A percentile compares a stretch with the other conserved stretches of the same genome.
Conservation (phyloP, 2,797 vertebrate species). For the Coendou prehensilis region DNA sequence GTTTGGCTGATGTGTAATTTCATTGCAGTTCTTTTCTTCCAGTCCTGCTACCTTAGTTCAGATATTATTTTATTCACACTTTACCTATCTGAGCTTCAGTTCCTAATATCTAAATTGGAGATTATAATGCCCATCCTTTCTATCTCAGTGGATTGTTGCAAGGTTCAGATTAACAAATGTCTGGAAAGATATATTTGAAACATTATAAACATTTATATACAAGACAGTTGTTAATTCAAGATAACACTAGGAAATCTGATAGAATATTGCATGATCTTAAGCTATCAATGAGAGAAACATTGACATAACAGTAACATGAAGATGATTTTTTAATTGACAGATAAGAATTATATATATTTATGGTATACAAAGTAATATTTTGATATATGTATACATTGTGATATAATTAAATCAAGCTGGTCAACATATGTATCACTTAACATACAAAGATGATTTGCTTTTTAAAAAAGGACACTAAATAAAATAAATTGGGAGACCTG, state of each 20-base stretch:
- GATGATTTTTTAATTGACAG: background rate
- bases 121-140: conserved; percentile 31
- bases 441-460: conserved; percentile 9
- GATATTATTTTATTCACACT: background rate
- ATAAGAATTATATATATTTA: background rate
- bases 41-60: background rate
- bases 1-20: conserved; percentile 37
- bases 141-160: conserved; percentile 28
- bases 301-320: conserved; percentile 6
- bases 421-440: background rate
- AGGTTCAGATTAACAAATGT: conserved; percentile 47
- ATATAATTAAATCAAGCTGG: background rate
- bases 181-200: conserved; percentile 44
- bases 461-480: conserved; percentile 6
- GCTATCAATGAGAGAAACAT: conserved; percentile 40
- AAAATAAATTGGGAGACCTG: conserved; percentile 34
- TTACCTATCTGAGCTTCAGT: background rate
- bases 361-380: background rate
- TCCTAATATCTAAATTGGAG: conserved; percentile 48
- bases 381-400: background rate
- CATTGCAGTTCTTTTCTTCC: background rate
- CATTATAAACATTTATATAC: conserved; percentile 38
- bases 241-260: conserved; percentile 40
- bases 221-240: conserved; percentile 5
- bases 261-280: background rate